Percentiles rank a stretch among this genome's conserved stretches.
These are phyloP conservation scores for Drosophila borealis DNA, from an alignment of 2,888 invertebrate genomes.

Conservation along the genomic window DNA sequence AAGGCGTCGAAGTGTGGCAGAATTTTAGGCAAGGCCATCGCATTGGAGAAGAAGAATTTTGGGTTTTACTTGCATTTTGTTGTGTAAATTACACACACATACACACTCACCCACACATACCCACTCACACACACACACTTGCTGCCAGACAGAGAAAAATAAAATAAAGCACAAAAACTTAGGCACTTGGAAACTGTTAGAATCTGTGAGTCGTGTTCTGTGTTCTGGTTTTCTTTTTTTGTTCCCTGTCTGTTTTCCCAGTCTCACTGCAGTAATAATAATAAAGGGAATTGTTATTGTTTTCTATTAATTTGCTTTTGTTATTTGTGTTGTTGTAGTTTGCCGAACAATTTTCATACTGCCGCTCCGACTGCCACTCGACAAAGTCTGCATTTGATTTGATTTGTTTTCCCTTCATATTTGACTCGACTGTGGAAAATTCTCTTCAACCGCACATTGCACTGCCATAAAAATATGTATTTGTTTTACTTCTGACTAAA, in stretches of 20 bases:
- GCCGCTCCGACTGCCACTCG: slow-evolving; percentile 10
- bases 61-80: slow-evolving; percentile 59
- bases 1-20: slow-evolving; percentile 49
- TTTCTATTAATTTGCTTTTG: slow-evolving; percentile 66
- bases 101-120: neutral
- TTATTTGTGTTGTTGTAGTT: slow-evolving; percentile 38
- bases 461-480: neutral
- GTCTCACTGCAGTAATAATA: slow-evolving; percentile 69
- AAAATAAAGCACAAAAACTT: slow-evolving; percentile 62
- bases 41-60: slow-evolving; percentile 48
- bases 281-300: slow-evolving; percentile 70
- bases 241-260: slow-evolving; percentile 14
- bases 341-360: slow-evolving; percentile 8
- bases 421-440: slow-evolving; percentile 23
- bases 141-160: slow-evolving; percentile 40
- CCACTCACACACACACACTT: slow-evolving; percentile 21
- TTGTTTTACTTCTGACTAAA: neutral
- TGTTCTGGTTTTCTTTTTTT: slow-evolving; percentile 16
- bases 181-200: slow-evolving; percentile 46
- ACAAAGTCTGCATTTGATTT: slow-evolving; percentile 54
- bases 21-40: slow-evolving; percentile 46
- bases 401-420: slow-evolving; percentile 34
- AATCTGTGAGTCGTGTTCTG: slow-evolving; percentile 23
- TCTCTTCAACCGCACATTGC: slow-evolving; percentile 3
- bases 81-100: slow-evolving; percentile 51